phyloP scores from a whole-genome alignment of 2,797 vertebrate genomes.

The Neomorphus geoffroyi region DNA sequence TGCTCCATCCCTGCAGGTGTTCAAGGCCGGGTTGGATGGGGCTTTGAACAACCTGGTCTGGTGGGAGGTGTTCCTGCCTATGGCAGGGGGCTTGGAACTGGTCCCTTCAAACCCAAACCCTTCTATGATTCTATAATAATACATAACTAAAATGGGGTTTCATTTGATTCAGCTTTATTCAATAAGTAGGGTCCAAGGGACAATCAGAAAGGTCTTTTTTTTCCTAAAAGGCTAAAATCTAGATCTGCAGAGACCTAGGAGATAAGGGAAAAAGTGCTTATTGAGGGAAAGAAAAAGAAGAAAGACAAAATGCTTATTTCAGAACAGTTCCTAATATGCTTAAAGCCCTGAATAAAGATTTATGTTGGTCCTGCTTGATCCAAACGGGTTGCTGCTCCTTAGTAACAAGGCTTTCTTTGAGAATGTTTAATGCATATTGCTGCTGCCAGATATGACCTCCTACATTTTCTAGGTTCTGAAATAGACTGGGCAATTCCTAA shows the following conservation, averaged over 20 bases:
- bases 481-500: constrained; percentile 53
- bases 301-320: not conserved
- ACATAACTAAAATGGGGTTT: not conserved
- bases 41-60: no score
- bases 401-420: constrained; percentile 63
- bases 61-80: no score
- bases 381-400: constrained; percentile 14
- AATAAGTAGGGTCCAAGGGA: not conserved
- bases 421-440: constrained; percentile 27
- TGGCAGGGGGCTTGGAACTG: no score
- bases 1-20: no score
- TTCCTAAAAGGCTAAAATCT: not conserved
- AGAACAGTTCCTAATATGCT: not conserved
- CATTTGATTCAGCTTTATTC: not conserved
- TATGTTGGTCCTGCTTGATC: constrained; percentile 20
- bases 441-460: constrained; percentile 62
- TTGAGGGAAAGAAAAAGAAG: not conserved
- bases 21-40: no score
- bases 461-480: constrained; percentile 53
- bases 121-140: no score
- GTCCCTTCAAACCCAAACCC: no score
- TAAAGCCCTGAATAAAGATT: constrained; percentile 28
- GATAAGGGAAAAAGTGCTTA: not conserved
- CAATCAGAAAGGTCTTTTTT: not conserved
- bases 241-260: not conserved